Base-by-base conservation (phyloP, 2,888 invertebrate genomes). In the Agriopis marginaria region DNA sequence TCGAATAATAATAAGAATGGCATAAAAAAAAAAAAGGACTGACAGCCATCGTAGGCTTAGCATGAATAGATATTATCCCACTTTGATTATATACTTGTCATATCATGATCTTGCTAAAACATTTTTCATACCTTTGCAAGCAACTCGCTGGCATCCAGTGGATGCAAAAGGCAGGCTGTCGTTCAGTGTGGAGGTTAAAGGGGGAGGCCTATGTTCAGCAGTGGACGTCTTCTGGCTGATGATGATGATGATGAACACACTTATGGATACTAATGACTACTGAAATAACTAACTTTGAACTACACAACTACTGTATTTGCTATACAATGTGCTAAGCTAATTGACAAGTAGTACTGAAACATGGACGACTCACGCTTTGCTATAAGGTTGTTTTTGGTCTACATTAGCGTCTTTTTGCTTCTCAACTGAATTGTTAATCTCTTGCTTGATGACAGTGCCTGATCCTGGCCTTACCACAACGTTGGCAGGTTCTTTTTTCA, bases 311-410 rank as follows among this genome's bases (percentile, higher is more conserved):
- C 32, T 32, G 32, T 32, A 32, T 4, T 32, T 32, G 32, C 32
- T 32, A 32, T 32, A 32, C 3, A 32, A 32, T 32, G 5, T 5
- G 32, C 32, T 32, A 32, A 32, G 4, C 32, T 32, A 32, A 32
- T 32, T 5, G 32, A 32, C 2, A 39, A 51, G n/a, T 11, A 14
- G 50, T 54, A 54, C 7, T 12, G 39, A 67, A 68, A 63, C 64
- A 59, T 49, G 54, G 60, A 50, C 65, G 42, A 78, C 78, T 79
- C 71, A 75, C 75, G 75, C 66, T 63, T 63, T 68, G 23, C 63
- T 63, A 11, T 49, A 49, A 42, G 59, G 50, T 50, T 53, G 50
- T 53, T 53, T 53, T 32, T 63, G 55, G 44, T 40, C 50, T 10
- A 50, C 50, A 49, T 51, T 50, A n/a, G 44, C 6, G 1, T 17